Evolutionary conservation across 2,113 vertebrate species (phyloP).

Genomic region (Oncorhynchus tshawytscha): DNA sequence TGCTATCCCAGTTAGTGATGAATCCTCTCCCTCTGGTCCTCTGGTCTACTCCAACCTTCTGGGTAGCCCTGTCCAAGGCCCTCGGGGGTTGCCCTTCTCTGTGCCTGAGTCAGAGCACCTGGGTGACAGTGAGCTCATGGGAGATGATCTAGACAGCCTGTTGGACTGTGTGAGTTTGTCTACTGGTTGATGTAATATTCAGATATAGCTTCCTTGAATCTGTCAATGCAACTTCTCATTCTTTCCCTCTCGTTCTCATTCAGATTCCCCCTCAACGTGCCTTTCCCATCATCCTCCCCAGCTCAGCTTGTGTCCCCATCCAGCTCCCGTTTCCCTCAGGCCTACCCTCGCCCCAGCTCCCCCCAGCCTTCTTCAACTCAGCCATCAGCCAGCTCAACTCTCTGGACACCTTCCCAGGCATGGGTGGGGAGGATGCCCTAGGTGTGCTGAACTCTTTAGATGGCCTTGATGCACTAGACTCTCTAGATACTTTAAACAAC

Average conservation of each 20-base stretch:
- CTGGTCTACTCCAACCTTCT: conserved; percentile 44
- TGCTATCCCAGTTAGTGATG: conserved; percentile 52
- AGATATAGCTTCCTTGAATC: background rate
- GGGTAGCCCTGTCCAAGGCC: conserved; percentile 47
- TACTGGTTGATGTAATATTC: background rate
- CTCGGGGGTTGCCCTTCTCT: conserved; percentile 59
- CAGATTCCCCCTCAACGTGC: conserved; percentile 51
- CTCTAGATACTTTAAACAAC: background rate
- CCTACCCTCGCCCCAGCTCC: conserved; percentile 78
- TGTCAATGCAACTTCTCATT: background rate
- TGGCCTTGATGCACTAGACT: too few species aligned
- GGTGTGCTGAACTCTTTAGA: conserved; percentile 46
- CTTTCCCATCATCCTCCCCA: conserved; percentile 72
- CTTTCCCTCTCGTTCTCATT: background rate
- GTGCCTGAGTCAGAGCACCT: conserved; percentile 72
- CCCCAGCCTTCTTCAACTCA: conserved; percentile 74
- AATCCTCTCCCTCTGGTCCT: conserved; percentile 43
- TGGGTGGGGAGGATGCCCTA: background rate
- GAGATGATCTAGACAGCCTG: conserved; percentile 88
- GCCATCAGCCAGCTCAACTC: conserved; percentile 53
- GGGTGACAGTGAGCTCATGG: conserved; percentile 85
- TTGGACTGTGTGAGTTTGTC: conserved; percentile 81
- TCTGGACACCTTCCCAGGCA: conserved; percentile 75
- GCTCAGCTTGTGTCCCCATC: conserved; percentile 56
- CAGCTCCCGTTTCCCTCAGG: conserved; percentile 60